These are phyloP conservation scores for Pipistrellus pygmaeus DNA, from an alignment of 2,797 vertebrate species.

Conservation along the genomic window DNA sequence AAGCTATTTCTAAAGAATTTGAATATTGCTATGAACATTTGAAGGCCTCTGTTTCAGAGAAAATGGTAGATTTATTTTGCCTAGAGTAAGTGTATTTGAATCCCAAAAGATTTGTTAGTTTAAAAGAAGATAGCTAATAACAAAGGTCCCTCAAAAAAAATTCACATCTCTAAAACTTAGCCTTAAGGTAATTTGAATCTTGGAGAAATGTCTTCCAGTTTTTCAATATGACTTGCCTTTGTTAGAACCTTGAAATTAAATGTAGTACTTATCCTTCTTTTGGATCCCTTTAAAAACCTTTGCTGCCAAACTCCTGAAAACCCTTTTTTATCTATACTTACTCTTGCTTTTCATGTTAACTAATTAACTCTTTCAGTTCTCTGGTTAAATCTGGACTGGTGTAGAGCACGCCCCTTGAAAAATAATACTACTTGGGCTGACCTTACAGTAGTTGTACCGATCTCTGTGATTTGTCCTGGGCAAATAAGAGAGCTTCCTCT, in stretches of 20 bases:
- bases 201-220: conserved; percentile 36
- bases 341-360: neutral
- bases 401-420: neutral
- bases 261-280: neutral
- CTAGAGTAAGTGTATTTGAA: conserved; percentile 44
- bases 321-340: neutral
- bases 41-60: neutral
- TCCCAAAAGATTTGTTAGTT: conserved; percentile 1
- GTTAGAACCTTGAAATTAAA: conserved; percentile 59
- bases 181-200: conserved; percentile 31
- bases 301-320: neutral
- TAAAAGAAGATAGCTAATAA: conserved; percentile 8
- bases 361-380: neutral
- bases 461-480: conserved; percentile 29
- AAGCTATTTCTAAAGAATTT: conserved; percentile 28
- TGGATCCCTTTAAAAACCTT: conserved; percentile 3
- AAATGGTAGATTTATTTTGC: conserved; percentile 16
- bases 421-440: neutral
- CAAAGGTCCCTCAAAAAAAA: neutral
- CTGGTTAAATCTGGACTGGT: neutral
- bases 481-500: conserved; percentile 7
- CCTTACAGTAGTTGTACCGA: neutral
- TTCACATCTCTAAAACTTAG: neutral
- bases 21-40: neutral
- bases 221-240: conserved; percentile 46